Base-by-base conservation (phyloP, 2,888 invertebrate species). In the Tinea pellionella region DNA sequence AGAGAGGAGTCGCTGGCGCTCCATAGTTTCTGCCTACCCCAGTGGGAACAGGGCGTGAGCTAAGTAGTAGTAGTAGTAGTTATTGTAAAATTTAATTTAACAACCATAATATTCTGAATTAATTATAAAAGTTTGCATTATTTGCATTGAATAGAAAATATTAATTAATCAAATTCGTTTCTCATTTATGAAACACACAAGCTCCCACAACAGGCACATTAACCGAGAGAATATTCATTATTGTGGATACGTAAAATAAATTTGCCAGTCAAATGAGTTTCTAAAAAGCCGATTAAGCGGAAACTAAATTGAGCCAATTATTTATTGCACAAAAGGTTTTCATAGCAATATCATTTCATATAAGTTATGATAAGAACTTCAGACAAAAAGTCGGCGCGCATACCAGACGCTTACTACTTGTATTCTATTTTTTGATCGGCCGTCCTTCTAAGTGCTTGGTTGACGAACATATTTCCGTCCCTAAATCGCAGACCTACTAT, bases 201-300 rank as follows among this genome's bases (percentile, higher is more conserved):
- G 32, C 32, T 57, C 55, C 65, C 64, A 63, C 65, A 64, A 63
- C 64, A 63, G 62, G 66, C 65, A 67, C 68, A 68, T 70, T 72
- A 71, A 66, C 69, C 64, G 65, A 64, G 66, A 71, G 69, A 73
- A 73, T 75, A 74, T 74, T 72, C 70, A 76, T 76, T 73, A 69
- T 68, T 66, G 65, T 67, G 65, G 71, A 65, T 70, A 69, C 73
- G 73, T 72, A 74, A 72, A 75, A 78, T 80, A 75, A 84, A 83
- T 84, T 85, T 83, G 74, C 79, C 76, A 78, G 78, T 78, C 77
- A 84, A 84, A 84, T 86, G 81, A 82, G 79, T 83, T 82, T 78
- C 87, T 86, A 85, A 86, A 85, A 82, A 80, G 85, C 84, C 76
- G 80, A 85, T 82, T 83, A 83, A 80, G 87, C 85, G 74, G 72